Base-by-base conservation (phyloP, 2,888 invertebrate genomes). In the Trichogramma evanescens region DNA sequence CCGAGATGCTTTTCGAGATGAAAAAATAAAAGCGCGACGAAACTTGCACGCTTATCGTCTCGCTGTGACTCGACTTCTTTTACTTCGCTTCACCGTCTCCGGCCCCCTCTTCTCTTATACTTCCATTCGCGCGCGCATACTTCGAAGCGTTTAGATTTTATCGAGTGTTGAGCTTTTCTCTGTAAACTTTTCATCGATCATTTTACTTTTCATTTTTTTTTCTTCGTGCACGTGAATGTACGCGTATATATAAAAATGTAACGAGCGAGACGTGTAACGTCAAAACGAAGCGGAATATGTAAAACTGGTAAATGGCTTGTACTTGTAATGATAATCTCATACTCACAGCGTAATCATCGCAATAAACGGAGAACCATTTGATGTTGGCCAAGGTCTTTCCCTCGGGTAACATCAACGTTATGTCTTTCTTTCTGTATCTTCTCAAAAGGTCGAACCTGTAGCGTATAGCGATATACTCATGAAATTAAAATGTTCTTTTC, bases 361-460 rank as follows among this genome's bases (percentile, higher is more conserved):
- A 95, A 91, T 93, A 95, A 45, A 95, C 87, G 8, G 91, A 87
- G 79, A 95, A 88, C 90, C 94, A 94, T 74, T 86, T 86, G 74
- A 93, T 84, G 78, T 90, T 91, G 70, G 84, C 83, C 63, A 95
- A 80, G 42, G 89, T 90, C 75, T 89, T 89, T 52, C 93, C 92
- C 69, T 93, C 93, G 1, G 95, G 95, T 67, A 95, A 81, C 9
- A 93, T 88, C 52, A 95, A 79, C 56, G 93, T 91, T 70, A 94
- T 82, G 72, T 89, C 86, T 78, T 91, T 89, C 69, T 89, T 90
- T 66, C 88, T 83, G 81, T 95, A 95, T 68, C 85, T 83, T 67
- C 86, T 85, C 73, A 94, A 82, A n/a, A 91, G 86, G 64, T 84
- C 82, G n/a, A 84, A 80, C 67, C 88, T 89, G 67, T 44, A 70